These are phyloP conservation scores for Ectemnius cavifrons DNA, from an alignment of 2,888 invertebrate genomes.

Conservation along the genomic window DNA sequence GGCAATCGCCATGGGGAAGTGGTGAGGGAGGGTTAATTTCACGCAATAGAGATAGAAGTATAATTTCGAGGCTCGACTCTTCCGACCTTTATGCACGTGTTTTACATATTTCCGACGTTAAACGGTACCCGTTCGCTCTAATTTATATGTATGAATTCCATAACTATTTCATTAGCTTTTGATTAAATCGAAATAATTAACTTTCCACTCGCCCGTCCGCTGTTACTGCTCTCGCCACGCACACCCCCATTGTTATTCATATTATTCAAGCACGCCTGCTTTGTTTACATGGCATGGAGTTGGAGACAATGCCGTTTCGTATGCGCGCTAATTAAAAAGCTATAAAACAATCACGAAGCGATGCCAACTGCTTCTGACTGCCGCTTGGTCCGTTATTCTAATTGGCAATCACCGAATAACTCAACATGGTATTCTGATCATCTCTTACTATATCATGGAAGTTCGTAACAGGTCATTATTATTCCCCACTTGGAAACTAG, in stretches of 20 bases:
- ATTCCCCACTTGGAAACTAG: too few species aligned
- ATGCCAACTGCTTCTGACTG: too few species aligned
- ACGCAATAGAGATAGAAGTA: constrained; percentile 15
- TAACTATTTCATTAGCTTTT: constrained; percentile 5
- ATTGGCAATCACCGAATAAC: constrained; percentile 27
- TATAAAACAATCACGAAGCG: too few species aligned
- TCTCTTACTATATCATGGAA: too few species aligned
- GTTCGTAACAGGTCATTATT: too few species aligned
- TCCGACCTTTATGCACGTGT: constrained; percentile 10
- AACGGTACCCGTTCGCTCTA: background rate
- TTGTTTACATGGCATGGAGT: too few species aligned
- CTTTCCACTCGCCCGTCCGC: background rate
- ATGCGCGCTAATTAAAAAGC: too few species aligned
- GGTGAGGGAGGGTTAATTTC: constrained; percentile 28
- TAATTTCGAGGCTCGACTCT: background rate
- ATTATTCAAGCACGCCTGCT: too few species aligned
- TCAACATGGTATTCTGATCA: too few species aligned
- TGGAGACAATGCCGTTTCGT: too few species aligned
- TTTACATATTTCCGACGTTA: constrained; percentile 17
- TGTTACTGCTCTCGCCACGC: too few species aligned
- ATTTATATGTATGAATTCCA: constrained; percentile 10
- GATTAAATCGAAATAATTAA: constrained; percentile 7
- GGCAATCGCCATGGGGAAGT: constrained; percentile 1
- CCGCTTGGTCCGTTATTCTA: constrained; percentile 18
- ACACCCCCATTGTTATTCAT: too few species aligned